Percentiles rank a stretch among this genome's conserved stretches.
Evolutionary conservation across 1,140 invertebrate species (phyloP).

Genomic region (Hesperophylax magnus): DNA sequence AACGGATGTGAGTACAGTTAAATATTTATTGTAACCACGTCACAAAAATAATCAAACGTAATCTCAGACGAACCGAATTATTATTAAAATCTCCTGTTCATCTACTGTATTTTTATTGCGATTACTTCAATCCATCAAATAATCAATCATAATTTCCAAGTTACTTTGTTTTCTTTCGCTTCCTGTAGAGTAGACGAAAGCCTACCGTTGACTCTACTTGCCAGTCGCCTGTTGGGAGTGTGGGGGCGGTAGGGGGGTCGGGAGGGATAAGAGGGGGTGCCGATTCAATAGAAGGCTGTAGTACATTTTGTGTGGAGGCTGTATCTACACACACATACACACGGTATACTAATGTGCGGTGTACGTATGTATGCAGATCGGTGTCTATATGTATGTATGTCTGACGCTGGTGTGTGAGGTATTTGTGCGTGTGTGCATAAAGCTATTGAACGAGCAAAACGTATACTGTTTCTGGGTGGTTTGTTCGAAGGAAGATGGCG

Average conservation of each 20-base stretch:
- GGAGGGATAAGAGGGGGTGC: neutral
- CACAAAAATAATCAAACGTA: no score
- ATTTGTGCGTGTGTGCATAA: conserved; percentile 4
- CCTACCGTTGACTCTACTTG: conserved; percentile 12
- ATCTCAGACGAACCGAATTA: no score
- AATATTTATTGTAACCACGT: no score
- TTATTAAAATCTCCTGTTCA: no score
- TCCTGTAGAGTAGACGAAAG: neutral
- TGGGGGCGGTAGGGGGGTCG: neutral
- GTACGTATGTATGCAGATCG: no score
- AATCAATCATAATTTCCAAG: neutral
- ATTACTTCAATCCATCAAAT: no score
- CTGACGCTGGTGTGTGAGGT: neutral
- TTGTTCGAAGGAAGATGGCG: conserved; percentile 13
- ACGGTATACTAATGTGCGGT: no score
- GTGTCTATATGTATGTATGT: neutral
- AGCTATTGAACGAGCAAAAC: conserved; percentile 28
- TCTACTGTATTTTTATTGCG: no score
- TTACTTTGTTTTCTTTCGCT: neutral
- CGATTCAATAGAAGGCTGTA: conserved; percentile 11
- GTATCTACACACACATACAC: neutral
- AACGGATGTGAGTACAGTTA: no score
- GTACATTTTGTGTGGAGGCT: neutral
- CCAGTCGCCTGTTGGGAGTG: neutral
- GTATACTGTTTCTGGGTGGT: conserved; percentile 26